These are phyloP conservation scores for Leptinotarsa rubiginosa DNA, from an alignment of 2,888 invertebrate genomes.

Conservation along the genomic window DNA sequence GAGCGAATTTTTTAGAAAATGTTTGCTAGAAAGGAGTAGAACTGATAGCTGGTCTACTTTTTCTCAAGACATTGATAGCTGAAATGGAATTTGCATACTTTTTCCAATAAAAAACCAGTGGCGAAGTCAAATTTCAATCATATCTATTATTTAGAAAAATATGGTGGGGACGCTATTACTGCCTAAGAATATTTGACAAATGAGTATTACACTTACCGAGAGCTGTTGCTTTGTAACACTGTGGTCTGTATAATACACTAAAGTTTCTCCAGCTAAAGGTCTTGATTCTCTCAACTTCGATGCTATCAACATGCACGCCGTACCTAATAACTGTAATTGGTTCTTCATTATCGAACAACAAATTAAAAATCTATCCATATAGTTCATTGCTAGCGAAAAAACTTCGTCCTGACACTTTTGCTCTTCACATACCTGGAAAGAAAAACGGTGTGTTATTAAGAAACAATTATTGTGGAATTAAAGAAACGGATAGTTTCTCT, in stretches of 20 bases:
- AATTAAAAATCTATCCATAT: constrained; percentile 93
- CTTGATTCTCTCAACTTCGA: constrained; percentile 92
- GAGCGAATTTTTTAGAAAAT: too few species aligned
- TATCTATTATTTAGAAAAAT: too few species aligned
- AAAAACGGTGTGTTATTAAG: constrained; percentile 24
- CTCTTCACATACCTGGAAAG: constrained; percentile 90
- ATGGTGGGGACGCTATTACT: too few species aligned
- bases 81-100: too few species aligned
- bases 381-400: constrained; percentile 91
- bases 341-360: constrained; percentile 84
- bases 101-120: too few species aligned
- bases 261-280: constrained; percentile 81
- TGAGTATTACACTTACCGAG: constrained; percentile 77
- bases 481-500: not conserved
- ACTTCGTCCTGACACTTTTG: constrained; percentile 94
- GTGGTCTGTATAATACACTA: constrained; percentile 94
- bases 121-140: too few species aligned
- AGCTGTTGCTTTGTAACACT: constrained; percentile 89
- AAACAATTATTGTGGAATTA: not conserved
- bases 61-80: too few species aligned
- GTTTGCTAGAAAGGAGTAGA: too few species aligned
- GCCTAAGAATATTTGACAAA: not conserved
- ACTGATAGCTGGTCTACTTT: too few species aligned
- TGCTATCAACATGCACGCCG: constrained; percentile 91
- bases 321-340: constrained; percentile 91